These are phyloP conservation scores for Lagopus muta DNA, from an alignment of 2,113 vertebrate genomes.

Conservation along the genomic window DNA sequence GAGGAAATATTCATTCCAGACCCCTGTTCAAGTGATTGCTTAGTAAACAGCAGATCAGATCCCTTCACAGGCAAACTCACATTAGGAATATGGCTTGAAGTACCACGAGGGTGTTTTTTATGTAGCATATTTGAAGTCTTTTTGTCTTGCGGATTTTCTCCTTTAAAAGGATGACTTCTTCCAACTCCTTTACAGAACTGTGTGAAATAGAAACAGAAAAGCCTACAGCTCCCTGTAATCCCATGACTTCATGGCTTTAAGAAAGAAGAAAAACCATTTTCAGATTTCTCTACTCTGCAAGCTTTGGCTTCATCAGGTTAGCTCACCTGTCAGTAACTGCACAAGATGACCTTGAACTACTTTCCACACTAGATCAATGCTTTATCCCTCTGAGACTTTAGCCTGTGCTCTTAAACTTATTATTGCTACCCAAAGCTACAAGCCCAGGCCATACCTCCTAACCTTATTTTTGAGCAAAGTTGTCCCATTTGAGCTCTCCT, in stretches of 20 bases:
- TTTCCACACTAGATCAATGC: neutral
- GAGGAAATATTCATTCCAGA: neutral
- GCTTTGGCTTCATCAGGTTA: neutral
- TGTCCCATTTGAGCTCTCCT: neutral
- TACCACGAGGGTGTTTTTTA: neutral
- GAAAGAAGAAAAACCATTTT: neutral
- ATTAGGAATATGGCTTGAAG: neutral
- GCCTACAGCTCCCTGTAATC: neutral
- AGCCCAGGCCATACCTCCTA: neutral
- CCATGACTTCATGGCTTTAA: neutral
- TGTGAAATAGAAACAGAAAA: neutral
- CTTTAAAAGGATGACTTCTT: neutral
- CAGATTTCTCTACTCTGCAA: neutral
- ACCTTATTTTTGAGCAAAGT: neutral
- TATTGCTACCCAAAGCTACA: neutral
- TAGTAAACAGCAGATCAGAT: neutral
- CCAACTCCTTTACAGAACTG: neutral
- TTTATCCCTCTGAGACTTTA: neutral
- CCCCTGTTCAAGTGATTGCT: neutral
- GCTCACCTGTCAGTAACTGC: neutral
- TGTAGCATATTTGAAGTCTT: neutral
- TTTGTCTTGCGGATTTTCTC: neutral
- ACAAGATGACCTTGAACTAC: neutral
- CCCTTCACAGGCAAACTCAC: neutral
- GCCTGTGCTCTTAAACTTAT: neutral